These are phyloP conservation scores for Chironomus tentans DNA, from an alignment of 2,888 invertebrate species.

Conservation along the genomic window DNA sequence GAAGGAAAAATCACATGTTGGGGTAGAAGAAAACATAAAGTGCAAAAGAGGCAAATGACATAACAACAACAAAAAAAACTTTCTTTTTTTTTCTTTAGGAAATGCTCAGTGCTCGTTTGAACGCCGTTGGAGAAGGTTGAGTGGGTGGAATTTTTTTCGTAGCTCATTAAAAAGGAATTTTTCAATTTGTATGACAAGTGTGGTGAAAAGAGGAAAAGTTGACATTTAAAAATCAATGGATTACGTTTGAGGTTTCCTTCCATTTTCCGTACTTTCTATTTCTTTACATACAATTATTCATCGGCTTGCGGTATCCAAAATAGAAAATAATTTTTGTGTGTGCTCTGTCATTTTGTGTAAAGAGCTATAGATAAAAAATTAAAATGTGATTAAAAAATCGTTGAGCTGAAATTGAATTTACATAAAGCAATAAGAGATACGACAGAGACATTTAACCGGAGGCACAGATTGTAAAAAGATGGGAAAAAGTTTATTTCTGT, in stretches of 20 bases:
- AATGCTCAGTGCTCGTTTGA: slow-evolving; percentile 16
- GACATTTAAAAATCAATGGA: not conserved
- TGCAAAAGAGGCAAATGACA: not conserved
- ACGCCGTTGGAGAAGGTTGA: not conserved
- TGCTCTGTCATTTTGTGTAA: no score
- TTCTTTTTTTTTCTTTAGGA: not conserved
- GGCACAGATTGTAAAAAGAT: no score
- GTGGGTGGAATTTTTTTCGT: not conserved
- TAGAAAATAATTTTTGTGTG: no score
- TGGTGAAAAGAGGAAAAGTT: not conserved
- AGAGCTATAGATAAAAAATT: no score
- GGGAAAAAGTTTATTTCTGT: no score
- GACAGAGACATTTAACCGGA: no score
- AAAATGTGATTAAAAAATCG: no score
- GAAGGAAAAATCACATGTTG: not conserved
- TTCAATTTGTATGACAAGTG: not conserved
- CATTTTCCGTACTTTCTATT: not conserved
- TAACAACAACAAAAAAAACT: not conserved
- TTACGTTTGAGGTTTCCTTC: not conserved
- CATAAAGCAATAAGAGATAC: not conserved
- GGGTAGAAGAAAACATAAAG: not conserved
- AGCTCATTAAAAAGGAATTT: not conserved
- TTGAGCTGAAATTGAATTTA: not conserved
- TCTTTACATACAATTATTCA: not conserved
- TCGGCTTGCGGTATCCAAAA: no score